Evolutionary conservation across 2,888 invertebrate genomes (phyloP), one percentile per base, ranked within the genome.

Genomic region (Hemithea aestivaria): DNA sequence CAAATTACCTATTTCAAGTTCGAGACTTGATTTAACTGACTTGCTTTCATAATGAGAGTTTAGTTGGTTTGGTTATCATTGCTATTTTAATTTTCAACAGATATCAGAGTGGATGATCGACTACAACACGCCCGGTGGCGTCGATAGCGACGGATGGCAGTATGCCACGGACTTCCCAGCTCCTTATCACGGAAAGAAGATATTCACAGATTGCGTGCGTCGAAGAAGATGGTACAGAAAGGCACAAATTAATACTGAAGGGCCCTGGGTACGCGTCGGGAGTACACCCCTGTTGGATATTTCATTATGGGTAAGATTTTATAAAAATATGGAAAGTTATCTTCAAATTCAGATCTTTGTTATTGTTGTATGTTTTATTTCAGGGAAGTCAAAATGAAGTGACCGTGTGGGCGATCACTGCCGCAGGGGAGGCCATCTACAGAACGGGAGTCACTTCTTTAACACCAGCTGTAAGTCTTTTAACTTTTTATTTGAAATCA

Each of bases 101-200:
- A 89, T 92, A 45, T 93, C 95, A 0, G 97, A 97, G 68, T 97
- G 97, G 97, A 90, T 93, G 72, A 90, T 96, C n/a, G 97, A 97
- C 77, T 96, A 94, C 68, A 93, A 94, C 65, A 93, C 94, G 6
- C 93, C 95, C 0, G 96, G 96, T 1, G 97, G 96, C 1, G 95
- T 95, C 0, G 97, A 97, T 73, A 90, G 90, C 40, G 95, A 96
- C 52, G 97, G 97, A 1, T 97, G 97, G 97, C 97, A 97, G 67
- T 97, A 97, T 75, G 96, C 97, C 0, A 93, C 95, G 1, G 96
- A 97, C 78, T 97, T 97, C 67, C 96, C 96, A 1, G 91, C 94
- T 1, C 91, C 92, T 6, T 97, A 95, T 73, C 96, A 96, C 65
- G 92, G 93, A 0, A 91, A 92, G 57, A 96, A 96, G 77, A 90